Base-by-base conservation (phyloP, 1,140 invertebrate genomes). In the Apis dorsata region DNA sequence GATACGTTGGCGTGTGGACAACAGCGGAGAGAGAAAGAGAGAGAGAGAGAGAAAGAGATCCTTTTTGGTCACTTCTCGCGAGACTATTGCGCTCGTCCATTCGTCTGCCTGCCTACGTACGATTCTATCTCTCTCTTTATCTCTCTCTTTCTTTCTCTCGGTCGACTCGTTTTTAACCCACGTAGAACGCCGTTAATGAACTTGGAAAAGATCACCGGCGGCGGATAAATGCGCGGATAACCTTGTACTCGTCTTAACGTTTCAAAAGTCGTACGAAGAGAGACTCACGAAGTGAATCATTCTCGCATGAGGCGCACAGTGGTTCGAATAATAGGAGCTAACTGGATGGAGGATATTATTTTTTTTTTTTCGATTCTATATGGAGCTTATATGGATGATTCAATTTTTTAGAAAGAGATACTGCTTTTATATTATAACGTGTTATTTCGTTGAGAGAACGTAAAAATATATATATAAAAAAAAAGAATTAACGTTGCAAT, bases 181-280 rank as follows among this genome's bases (percentile, higher is more conserved):
- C 81, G 84, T 79, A 66, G 65, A 34, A 81, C 60, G 72, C 85
- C 34, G 86, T 84, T 89, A 89, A 89, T 89, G 87, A 89, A 89
- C 87, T 86, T 88, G 84, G 72, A 76, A 63, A 59, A 81, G 81
- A 88, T 84, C 68, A 76, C 55, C 51, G 75, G 0, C 55, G 55
- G 55, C 21, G 44, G 51, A 75, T 74, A 77, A 70, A 69, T 71
- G 57, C 62, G 62, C 78, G 24, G 55, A 66, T 73, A 83, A 83
- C 75, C 75, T 83, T 79, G 75, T 79, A 21, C 59, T 53, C 73
- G 80, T 76, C 81, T 83, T 72, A 83, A 53, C 65, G 63, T 77
- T 81, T 69, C 60, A 77, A 28, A 81, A 81, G 60, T 74, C 62
- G 70, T 44, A 57, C 70, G 51, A 81, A 53, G 53, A 34, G 57